A percentile compares a stretch with the other conserved stretches of the same genome.
Conservation (phyloP, 2,797 vertebrate genomes). For the Microcaecilia unicolor region DNA sequence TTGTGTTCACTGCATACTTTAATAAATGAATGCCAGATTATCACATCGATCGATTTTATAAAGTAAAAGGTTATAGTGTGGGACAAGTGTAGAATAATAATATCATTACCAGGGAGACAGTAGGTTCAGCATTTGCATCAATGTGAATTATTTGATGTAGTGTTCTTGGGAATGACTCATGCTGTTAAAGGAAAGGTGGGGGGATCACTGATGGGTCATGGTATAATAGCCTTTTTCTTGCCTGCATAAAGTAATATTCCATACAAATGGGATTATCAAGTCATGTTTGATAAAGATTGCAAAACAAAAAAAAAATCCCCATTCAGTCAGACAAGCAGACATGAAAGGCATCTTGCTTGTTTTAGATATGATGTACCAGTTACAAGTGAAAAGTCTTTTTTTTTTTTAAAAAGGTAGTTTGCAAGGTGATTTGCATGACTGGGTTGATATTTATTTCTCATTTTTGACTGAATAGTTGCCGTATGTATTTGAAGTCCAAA, state of each 20-base stretch:
- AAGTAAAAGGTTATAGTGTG: conserved; percentile 46
- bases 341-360: conserved; percentile 16
- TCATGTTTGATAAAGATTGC: too few species aligned
- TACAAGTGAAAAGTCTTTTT: conserved; percentile 26
- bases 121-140: conserved; percentile 26
- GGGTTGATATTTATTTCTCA: conserved; percentile 35
- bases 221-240: too few species aligned
- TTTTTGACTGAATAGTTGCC: conserved; percentile 34
- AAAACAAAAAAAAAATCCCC: too few species aligned
- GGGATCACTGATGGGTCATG: too few species aligned
- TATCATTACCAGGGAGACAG: conserved; percentile 29
- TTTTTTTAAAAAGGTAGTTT: conserved; percentile 37
- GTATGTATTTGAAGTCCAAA: conserved; percentile 40
- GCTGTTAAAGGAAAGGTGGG: conserved; percentile 44
- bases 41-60: conserved; percentile 30
- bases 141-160: conserved; percentile 34
- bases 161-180: conserved; percentile 50
- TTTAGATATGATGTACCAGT: conserved; percentile 23
- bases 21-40: conserved; percentile 64
- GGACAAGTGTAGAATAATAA: conserved; percentile 49
- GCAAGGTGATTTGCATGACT: conserved; percentile 49
- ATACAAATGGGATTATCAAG: too few species aligned
- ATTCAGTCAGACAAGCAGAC: conserved; percentile 5
- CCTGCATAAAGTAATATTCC: too few species aligned
- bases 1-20: conserved; percentile 77